Base-by-base conservation (phyloP, 2,113 vertebrate species). In the Shinisaurus crocodilurus region DNA sequence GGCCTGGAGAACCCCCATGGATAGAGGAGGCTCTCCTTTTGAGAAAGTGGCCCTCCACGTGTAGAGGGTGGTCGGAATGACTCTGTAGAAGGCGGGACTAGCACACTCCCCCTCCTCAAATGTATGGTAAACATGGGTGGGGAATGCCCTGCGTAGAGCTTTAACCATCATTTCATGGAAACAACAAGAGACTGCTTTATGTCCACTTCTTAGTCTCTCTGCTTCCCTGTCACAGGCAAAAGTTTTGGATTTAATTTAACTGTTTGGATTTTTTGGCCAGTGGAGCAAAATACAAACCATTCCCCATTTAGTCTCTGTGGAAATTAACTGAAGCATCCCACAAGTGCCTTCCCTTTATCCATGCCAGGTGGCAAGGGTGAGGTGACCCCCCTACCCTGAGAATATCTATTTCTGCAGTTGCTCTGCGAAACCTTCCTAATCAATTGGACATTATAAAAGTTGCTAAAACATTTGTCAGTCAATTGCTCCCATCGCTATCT, bases 141-240 rank as follows among this genome's bases (percentile, higher is more conserved):
- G 60, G 20, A 63, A 63, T 63, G n/a, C 3, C 20, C 60, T 63
- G 60, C 16, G 29, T 50, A 48, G 48, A 8, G 1, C 13, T 80
- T 80, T 34, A 57, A 54, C 32, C 50, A 29, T 3, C 18, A 60
- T 82, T 82, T 82, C 81, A 57, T 1, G 20, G 54, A 81, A 81
- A 57, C 75, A 29, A n/a, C 20, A 67, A 88, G 77, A 37, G 63
- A 32, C 2, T 20, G 50, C 3, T 25, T 50, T 90, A 69, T 88
- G 83, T 87, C 1, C 1, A 50, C 18, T 34, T 7, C 1, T 3
- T 6, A 0, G 4, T 0, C 0, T 10, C 15, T 34, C 70, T 74
- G 1, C 9, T 6, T 15, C 15, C 1, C 12, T 50, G 32, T 8
- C 34, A 4, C 0, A 15, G 15, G 40, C 1, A 25, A 25, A 1